Percentiles rank a stretch among this genome's conserved stretches.
phyloP scores from a whole-genome alignment of 2,113 vertebrate genomes.

The Hemiprocne comata region DNA sequence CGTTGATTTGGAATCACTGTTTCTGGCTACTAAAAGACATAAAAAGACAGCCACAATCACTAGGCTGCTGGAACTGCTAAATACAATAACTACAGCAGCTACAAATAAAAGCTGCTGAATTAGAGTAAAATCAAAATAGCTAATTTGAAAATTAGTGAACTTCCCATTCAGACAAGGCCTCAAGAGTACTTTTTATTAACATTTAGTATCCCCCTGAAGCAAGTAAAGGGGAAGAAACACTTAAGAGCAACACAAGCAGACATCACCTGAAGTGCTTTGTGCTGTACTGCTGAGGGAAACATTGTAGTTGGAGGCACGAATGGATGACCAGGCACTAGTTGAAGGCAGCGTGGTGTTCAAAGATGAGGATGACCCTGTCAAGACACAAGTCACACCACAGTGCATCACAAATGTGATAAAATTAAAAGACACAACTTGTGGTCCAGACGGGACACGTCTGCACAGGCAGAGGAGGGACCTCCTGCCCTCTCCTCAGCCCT shows the following conservation, averaged over 20 bases:
- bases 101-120: not conserved
- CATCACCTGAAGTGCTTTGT: slow-evolving; percentile 99
- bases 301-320: slow-evolving; percentile 99
- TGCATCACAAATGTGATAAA: fast-evolving
- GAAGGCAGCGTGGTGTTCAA: slow-evolving; percentile 99
- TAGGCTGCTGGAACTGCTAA: not conserved
- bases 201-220: not conserved
- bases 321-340: slow-evolving; percentile 99
- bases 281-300: slow-evolving; percentile 99
- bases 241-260: not conserved
- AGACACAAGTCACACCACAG: not conserved
- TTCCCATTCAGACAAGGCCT: not conserved
- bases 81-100: not conserved
- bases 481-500: not conserved
- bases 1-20: slow-evolving; percentile 94
- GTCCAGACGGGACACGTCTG: fast-evolving
- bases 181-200: not conserved
- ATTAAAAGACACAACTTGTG: not conserved
- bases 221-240: not conserved
- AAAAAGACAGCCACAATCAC: not conserved
- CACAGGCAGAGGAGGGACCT: not conserved
- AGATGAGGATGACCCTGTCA: slow-evolving; percentile 98
- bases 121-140: not conserved
- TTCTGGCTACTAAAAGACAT: slow-evolving; percentile 86
- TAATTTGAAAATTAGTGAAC: not conserved